Percentiles rank a stretch among this genome's conserved stretches.
These are phyloP conservation scores for Lampropteryx suffumata DNA, from an alignment of 2,888 invertebrate genomes.

Conservation along the genomic window DNA sequence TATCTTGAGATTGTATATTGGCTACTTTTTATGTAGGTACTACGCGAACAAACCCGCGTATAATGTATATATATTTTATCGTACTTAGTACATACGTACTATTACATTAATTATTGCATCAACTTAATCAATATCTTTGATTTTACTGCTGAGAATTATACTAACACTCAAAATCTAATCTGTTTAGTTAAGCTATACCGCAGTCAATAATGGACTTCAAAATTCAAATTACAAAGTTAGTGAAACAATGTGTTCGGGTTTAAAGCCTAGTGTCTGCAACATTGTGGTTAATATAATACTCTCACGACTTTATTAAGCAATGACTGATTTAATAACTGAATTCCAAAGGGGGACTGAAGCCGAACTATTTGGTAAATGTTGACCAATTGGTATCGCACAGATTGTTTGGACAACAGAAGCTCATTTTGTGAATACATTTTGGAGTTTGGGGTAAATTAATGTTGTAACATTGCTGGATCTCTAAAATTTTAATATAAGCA, in stretches of 20 bases:
- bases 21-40: too few species aligned
- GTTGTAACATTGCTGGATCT: too few species aligned
- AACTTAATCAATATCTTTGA: too few species aligned
- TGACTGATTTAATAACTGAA: constrained; percentile 33
- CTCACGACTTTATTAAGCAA: constrained; percentile 23
- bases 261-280: constrained; percentile 13
- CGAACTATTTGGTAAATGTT: constrained; percentile 27
- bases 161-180: neutral
- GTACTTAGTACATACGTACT: too few species aligned
- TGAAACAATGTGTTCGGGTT: constrained; percentile 24
- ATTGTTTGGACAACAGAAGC: constrained; percentile 11
- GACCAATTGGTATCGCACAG: constrained; percentile 25
- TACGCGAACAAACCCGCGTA: too few species aligned
- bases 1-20: too few species aligned
- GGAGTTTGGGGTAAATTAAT: too few species aligned
- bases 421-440: constrained; percentile 1
- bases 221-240: constrained; percentile 23
- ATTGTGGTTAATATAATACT: constrained; percentile 28
- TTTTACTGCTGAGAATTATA: too few species aligned
- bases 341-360: constrained; percentile 17
- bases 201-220: constrained; percentile 10
- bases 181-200: constrained; percentile 3
- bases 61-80: too few species aligned
- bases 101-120: too few species aligned
- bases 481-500: too few species aligned